A percentile compares a stretch with the other conserved stretches of the same genome.
phyloP scores from a whole-genome alignment of 2,888 invertebrate genomes.

The Eurois occulta region DNA sequence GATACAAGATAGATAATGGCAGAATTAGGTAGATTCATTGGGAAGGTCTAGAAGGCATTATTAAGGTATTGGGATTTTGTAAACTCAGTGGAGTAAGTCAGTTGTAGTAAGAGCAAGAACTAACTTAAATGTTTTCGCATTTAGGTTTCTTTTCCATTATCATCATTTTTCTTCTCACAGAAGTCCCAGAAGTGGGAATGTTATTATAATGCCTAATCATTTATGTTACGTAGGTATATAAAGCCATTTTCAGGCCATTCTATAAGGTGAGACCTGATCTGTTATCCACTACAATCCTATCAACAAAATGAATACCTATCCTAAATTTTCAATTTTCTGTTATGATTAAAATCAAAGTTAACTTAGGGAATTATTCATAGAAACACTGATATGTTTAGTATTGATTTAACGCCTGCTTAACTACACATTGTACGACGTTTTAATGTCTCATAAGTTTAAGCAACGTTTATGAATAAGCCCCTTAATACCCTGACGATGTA shows the following conservation, averaged over 20 bases:
- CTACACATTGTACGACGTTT: not conserved
- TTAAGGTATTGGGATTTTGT: not conserved
- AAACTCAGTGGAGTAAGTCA: not conserved
- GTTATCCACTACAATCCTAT: not conserved
- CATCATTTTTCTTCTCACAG: not conserved
- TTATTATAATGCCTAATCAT: no score
- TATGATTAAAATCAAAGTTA: not conserved
- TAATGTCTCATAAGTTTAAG: not conserved
- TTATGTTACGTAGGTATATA: no score
- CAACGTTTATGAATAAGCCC: not conserved
- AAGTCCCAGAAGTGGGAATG: not conserved
- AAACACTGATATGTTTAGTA: not conserved
- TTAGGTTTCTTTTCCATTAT: not conserved
- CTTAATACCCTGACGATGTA: constrained; percentile 21
- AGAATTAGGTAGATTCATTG: not conserved
- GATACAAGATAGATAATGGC: not conserved
- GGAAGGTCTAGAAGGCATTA: no score
- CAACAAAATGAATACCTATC: not conserved
- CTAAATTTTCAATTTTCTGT: not conserved
- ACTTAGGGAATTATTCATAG: not conserved
- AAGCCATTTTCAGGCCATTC: no score
- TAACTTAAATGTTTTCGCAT: not conserved
- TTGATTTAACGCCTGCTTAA: not conserved
- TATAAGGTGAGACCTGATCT: not conserved
- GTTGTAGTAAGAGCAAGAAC: not conserved